Conservation (phyloP, 2,888 invertebrate genomes). For the Andricus curvator region DNA sequence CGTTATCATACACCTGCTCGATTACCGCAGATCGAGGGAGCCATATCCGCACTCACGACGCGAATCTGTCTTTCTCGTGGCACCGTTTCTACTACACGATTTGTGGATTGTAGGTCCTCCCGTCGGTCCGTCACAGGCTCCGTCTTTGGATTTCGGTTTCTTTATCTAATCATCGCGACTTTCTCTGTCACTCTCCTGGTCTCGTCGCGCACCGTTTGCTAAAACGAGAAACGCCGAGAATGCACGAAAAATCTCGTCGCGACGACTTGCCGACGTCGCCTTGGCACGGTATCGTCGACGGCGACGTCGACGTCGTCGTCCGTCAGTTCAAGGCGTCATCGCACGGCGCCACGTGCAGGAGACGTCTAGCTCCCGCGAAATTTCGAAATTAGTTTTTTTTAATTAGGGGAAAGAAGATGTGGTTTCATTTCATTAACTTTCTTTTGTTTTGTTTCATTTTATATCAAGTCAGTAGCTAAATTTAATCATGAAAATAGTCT, state of each 20-base stretch:
- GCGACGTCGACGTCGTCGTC: slow-evolving; percentile 43
- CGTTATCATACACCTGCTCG: slow-evolving; percentile 7
- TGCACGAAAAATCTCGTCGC: slow-evolving; percentile 43
- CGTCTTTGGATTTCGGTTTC: slow-evolving; percentile 16
- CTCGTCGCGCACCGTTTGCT: slow-evolving; percentile 24
- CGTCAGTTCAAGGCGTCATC: slow-evolving; percentile 62
- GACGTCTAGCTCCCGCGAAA: slow-evolving; percentile 50
- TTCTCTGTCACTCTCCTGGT: slow-evolving; percentile 17
- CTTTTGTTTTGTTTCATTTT: no score
- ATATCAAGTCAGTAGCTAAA: no score
- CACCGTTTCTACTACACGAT: slow-evolving; percentile 2
- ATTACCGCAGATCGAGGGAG: background rate
- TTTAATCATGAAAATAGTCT: no score
- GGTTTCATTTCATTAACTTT: no score
- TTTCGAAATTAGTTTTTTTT: background rate
- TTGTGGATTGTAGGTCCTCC: background rate
- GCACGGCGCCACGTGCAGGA: slow-evolving; percentile 63
- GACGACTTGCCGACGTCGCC: slow-evolving; percentile 53
- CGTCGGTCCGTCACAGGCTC: slow-evolving; percentile 34
- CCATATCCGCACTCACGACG: slow-evolving; percentile 19
- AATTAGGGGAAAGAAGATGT: no score
- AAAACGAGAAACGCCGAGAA: background rate
- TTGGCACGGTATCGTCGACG: slow-evolving; percentile 28
- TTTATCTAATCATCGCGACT: slow-evolving; percentile 2
- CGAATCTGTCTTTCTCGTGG: slow-evolving; percentile 3